phyloP scores from a whole-genome alignment of 2,113 vertebrate species.

The Panthera uncia region DNA sequence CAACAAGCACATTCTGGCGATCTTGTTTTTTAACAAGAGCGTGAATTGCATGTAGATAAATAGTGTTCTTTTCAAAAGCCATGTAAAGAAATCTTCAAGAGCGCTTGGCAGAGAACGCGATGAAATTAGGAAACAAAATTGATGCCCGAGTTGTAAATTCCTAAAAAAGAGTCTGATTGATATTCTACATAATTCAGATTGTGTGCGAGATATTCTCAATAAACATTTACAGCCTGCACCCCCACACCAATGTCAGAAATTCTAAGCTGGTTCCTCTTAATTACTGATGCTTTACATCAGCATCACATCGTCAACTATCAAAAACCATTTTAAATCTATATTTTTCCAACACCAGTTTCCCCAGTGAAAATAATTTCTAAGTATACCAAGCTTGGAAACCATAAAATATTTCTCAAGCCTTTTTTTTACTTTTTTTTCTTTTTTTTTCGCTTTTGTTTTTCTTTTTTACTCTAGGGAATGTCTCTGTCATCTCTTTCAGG shows the following conservation, averaged over 20 bases:
- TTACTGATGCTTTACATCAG: background rate
- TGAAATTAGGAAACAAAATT: slow-evolving; percentile 51
- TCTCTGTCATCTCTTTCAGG: slow-evolving; percentile 77
- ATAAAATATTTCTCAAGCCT: slow-evolving; percentile 59
- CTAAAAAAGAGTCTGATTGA: slow-evolving; percentile 66
- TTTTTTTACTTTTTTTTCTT: slow-evolving; percentile 17
- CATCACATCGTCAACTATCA: background rate
- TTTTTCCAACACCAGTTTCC: slow-evolving; percentile 41
- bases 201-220: slow-evolving; percentile 70
- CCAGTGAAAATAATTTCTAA: background rate
- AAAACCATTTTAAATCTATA: slow-evolving; percentile 3
- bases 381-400: slow-evolving; percentile 62
- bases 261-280: background rate
- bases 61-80: slow-evolving; percentile 71
- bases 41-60: slow-evolving; percentile 66
- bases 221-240: background rate
- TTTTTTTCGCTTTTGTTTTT: background rate
- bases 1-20: slow-evolving; percentile 71
- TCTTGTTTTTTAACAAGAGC: slow-evolving; percentile 65
- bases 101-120: background rate
- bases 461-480: slow-evolving; percentile 53
- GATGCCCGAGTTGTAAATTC: slow-evolving; percentile 53
- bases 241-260: background rate
- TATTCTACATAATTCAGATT: slow-evolving; percentile 60
- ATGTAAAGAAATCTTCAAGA: slow-evolving; percentile 71